A percentile compares a stretch with the other conserved stretches of the same genome.
Conservation (phyloP, 2,113 vertebrate species). For the Sialia sialis region DNA sequence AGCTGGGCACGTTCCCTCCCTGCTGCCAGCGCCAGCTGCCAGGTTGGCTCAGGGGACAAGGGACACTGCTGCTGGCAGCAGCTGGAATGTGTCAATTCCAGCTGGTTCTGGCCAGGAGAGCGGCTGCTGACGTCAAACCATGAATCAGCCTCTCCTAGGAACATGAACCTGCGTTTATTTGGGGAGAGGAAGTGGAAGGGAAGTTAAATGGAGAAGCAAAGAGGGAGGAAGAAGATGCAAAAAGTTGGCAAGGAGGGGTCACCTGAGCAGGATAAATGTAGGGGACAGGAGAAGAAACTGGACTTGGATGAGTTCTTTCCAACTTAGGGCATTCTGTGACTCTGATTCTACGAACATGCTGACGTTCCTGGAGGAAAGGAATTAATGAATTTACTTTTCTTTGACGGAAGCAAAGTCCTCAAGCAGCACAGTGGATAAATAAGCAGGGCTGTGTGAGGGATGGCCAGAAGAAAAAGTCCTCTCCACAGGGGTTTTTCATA, state of each 20-base stretch:
- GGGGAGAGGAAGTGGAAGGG: neutral
- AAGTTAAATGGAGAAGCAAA: neutral
- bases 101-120: neutral
- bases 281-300: neutral
- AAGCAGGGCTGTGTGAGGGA: neutral
- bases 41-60: neutral
- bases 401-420: neutral
- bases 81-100: neutral
- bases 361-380: neutral
- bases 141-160: neutral
- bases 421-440: neutral
- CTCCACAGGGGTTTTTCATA: neutral
- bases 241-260: neutral
- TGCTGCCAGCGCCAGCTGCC: neutral
- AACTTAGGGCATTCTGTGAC: neutral
- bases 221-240: neutral
- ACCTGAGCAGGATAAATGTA: neutral
- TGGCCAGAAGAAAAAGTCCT: neutral
- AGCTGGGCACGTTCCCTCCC: accelerated
- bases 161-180: neutral
- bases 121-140: neutral
- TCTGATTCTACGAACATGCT: neutral
- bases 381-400: neutral
- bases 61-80: neutral
- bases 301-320: neutral